phyloP scores from a whole-genome alignment of 1,140 invertebrate species.

The Cylas formicarius region DNA sequence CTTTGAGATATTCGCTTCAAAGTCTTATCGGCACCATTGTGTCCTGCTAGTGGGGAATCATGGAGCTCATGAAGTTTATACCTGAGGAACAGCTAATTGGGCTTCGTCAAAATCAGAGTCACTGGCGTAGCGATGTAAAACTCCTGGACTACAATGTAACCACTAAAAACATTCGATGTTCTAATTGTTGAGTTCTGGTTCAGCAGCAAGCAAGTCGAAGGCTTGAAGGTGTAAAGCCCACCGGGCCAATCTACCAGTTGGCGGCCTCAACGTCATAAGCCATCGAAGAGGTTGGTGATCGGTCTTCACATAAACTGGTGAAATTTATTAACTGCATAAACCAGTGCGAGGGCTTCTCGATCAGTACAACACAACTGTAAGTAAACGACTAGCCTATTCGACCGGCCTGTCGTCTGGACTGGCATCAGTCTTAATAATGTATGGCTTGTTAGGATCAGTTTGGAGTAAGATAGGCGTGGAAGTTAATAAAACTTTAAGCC shows the following conservation, averaged over 20 bases:
- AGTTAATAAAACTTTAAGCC: conserved; percentile 17
- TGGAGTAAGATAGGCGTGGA: conserved; percentile 1
- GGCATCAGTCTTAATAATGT: neutral
- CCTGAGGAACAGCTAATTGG: conserved; percentile 20
- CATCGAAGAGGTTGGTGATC: conserved; percentile 48
- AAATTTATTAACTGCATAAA: too few species aligned
- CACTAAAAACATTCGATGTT: conserved; percentile 5
- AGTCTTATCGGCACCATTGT: conserved; percentile 28
- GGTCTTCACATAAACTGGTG: conserved; percentile 17
- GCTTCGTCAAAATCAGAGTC: conserved; percentile 19
- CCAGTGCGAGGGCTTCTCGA: too few species aligned
- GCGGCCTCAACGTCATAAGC: conserved; percentile 41
- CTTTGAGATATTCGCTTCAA: conserved; percentile 17
- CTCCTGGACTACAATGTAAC: conserved; percentile 25
- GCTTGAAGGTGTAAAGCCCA: conserved; percentile 39
- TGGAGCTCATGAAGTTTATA: conserved; percentile 23
- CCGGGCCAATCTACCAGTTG: conserved; percentile 39
- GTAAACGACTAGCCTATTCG: too few species aligned
- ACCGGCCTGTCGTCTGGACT: too few species aligned
- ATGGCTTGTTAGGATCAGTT: neutral
- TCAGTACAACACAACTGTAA: too few species aligned
- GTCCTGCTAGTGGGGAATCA: too few species aligned
- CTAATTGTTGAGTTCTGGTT: neutral
- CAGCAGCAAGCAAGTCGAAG: too few species aligned
- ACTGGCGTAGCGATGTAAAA: too few species aligned